Base-by-base conservation (phyloP, 2,888 invertebrate species). In the Cyrtodaria siliqua region DNA sequence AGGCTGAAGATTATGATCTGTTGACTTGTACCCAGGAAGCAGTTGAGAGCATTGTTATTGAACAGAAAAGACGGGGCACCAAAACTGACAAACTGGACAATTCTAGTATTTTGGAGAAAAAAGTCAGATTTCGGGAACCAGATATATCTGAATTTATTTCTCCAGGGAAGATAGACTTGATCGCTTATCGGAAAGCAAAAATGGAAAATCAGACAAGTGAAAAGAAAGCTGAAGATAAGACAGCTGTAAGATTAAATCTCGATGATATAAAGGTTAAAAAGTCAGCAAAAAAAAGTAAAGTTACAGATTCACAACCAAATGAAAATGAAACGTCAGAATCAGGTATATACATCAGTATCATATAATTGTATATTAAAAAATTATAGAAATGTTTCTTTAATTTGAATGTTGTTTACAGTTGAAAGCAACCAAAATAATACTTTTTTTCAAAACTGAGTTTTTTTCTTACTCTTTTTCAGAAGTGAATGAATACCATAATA, bases 1-100 rank as follows among this genome's bases (percentile, higher is more conserved):
- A 86, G 33, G 91, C 91, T 23, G 91, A 91, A 60, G 85, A 86
- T n/a, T 84, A 87, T 82, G 89, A 90, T 49, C 72, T 91, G 14
- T 18, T 91, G 57, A 87, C 89, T 26, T 82, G 83, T 64, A 89
- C 89, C 12, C 90, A 90, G 47, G 90, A 90, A 57, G 89, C 81
- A n/a, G 64, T 80, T 9, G 63, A 74, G 2, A 79, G 78, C 18
- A 78, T 87, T 57, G 71, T 49, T 38, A 42, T 57, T 4, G 27
- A 71, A 33, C n/a, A 67, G 12, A 62, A 20, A 8, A 2, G 16
- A 8, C 6, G 33, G 4, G 33, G 33, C 4, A 33, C 33, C 12
- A 33, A 8, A 8, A 33, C 33, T 12, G 33, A 12, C 12, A 33
- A 4, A 33, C 12, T 12, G 4, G 33, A 18, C 20, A 24, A 53